Evolutionary conservation across 2,888 invertebrate species (phyloP).

Genomic region (Ferrisia virgata): DNA sequence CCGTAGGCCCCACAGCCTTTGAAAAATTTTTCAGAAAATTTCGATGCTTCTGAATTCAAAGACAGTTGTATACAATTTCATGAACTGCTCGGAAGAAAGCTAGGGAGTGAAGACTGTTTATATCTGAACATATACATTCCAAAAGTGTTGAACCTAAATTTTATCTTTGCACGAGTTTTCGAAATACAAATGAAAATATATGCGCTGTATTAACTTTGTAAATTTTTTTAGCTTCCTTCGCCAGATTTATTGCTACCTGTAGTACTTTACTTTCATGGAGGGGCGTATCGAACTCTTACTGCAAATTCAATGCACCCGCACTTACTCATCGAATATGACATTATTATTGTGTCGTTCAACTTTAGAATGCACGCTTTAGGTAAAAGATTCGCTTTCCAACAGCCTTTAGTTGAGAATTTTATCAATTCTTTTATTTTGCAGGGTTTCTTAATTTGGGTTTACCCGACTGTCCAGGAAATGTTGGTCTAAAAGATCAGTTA

Average conservation of each 20-base stretch:
- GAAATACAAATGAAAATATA: too few relatives aligned
- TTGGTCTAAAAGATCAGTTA: constrained; percentile 92
- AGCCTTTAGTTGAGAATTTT: too few relatives aligned
- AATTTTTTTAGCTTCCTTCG: not conserved
- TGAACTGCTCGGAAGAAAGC: not conserved
- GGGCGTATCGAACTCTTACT: constrained; percentile 88
- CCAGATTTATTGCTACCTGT: constrained; percentile 55
- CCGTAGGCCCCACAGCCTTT: not conserved
- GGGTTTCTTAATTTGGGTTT: constrained; percentile 68
- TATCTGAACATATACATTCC: constrained; percentile 91
- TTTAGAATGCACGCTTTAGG: constrained; percentile 91
- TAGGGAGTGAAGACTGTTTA: constrained; percentile 61
- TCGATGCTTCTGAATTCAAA: not conserved
- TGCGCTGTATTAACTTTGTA: not conserved
- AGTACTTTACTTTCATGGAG: constrained; percentile 93
- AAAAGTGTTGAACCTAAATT: constrained; percentile 51
- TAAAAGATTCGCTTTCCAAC: not conserved
- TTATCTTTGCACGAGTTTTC: not conserved
- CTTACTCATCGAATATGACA: constrained; percentile 80
- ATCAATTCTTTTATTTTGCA: constrained; percentile 58
- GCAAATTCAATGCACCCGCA: constrained; percentile 93
- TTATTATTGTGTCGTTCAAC: constrained; percentile 90
- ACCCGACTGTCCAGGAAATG: constrained; percentile 83
- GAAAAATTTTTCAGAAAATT: not conserved
- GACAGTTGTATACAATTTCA: not conserved